A percentile compares a stretch with the other conserved stretches of the same genome.
Evolutionary conservation across 2,113 vertebrate species (phyloP).

Genomic region (Rhipidura dahli): DNA sequence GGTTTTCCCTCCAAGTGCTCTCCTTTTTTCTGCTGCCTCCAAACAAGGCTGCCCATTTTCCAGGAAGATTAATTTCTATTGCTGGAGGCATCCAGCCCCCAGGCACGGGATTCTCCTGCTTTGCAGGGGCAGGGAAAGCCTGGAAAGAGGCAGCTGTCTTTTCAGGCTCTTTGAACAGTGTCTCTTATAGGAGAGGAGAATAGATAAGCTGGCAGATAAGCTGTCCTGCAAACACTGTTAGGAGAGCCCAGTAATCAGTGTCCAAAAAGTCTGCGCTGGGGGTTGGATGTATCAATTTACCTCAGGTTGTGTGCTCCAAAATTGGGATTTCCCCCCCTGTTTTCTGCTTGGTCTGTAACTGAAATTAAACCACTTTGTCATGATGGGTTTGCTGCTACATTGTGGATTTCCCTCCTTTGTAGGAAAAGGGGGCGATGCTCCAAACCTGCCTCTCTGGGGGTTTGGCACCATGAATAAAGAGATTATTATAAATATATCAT

Average conservation of each 20-base stretch:
- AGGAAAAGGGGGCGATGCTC: neutral
- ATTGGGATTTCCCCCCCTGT: neutral
- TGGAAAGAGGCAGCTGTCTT: conserved; percentile 74
- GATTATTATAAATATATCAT: neutral
- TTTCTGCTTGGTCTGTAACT: neutral
- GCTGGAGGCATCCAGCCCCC: conserved; percentile 27
- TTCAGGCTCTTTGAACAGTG: conserved; percentile 69
- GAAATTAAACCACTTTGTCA: conserved; percentile 36
- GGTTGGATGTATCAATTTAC: conserved; percentile 75
- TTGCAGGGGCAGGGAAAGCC: conserved; percentile 66
- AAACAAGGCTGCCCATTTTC: conserved; percentile 60
- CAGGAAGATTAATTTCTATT: conserved; percentile 74
- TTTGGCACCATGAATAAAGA: neutral
- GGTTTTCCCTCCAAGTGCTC: conserved; percentile 70
- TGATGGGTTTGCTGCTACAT: neutral
- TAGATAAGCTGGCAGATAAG: conserved; percentile 74
- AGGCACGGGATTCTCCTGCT: conserved; percentile 49
- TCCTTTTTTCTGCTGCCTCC: conserved; percentile 62
- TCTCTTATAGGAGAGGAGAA: conserved; percentile 68
- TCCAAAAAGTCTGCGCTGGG: conserved; percentile 41
- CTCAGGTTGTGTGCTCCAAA: conserved; percentile 56
- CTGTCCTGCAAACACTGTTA: conserved; percentile 73
- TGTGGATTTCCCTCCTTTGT: neutral
- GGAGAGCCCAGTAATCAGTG: conserved; percentile 65
- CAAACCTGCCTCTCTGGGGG: neutral